Evolutionary conservation across 2,113 vertebrate species (phyloP).

Genomic region (Clarias batrachus): DNA sequence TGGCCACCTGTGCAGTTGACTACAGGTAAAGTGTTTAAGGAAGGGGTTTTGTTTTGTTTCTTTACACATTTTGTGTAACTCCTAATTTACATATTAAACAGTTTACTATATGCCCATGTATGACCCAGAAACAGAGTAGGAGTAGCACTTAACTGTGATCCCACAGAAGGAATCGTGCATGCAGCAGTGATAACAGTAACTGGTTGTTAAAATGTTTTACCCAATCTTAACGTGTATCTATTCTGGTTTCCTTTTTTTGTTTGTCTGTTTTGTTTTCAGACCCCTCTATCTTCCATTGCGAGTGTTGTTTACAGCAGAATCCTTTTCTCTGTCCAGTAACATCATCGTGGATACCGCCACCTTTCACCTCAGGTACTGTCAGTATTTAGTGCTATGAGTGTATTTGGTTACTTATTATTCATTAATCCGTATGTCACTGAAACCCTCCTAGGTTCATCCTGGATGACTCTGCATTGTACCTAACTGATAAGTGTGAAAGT

Average conservation of each 20-base stretch:
- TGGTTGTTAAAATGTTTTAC: background rate
- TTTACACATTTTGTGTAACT: no score
- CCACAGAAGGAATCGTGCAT: background rate
- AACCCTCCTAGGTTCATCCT: slow-evolving; percentile 81
- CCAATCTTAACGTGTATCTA: background rate
- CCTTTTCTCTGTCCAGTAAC: slow-evolving; percentile 89
- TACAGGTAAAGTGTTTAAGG: slow-evolving; percentile 74
- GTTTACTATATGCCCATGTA: background rate
- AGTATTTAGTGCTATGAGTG: background rate
- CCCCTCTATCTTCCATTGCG: slow-evolving; percentile 86
- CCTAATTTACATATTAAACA: no score
- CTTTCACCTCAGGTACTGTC: slow-evolving; percentile 84
- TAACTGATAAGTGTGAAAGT: slow-evolving; percentile 86
- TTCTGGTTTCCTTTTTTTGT: background rate
- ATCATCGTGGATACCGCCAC: slow-evolving; percentile 90
- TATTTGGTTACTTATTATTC: background rate
- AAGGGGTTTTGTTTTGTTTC: no score
- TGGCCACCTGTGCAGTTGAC: slow-evolving; percentile 85
- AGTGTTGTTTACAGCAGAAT: slow-evolving; percentile 82
- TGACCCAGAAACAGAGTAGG: background rate
- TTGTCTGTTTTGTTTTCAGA: slow-evolving; percentile 59
- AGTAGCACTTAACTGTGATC: background rate
- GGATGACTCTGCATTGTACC: slow-evolving; percentile 88
- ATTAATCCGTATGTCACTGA: slow-evolving; percentile 2
- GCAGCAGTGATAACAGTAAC: background rate